These are phyloP conservation scores for Maniola hyperantus DNA, from an alignment of 2,888 invertebrate genomes.

Conservation along the genomic window DNA sequence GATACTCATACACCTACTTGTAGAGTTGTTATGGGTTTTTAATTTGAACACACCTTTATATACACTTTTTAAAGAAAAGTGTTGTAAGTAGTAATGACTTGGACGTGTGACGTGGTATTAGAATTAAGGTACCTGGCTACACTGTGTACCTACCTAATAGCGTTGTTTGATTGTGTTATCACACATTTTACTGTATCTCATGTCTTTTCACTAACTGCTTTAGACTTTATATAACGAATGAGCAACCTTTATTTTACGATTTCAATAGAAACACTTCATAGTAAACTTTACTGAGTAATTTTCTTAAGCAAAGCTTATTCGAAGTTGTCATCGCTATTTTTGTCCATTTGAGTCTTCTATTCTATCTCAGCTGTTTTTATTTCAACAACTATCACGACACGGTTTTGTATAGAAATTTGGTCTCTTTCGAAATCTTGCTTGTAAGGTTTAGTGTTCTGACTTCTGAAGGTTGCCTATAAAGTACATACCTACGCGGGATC, in stretches of 20 bases:
- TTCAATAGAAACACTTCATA: background rate
- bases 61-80: too few species aligned
- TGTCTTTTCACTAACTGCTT: background rate
- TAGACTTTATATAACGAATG: background rate
- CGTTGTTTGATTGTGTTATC: background rate
- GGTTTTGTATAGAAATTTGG: background rate
- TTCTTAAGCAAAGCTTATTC: too few species aligned
- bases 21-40: too few species aligned
- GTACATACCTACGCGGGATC: conserved; percentile 45
- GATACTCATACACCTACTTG: too few species aligned
- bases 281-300: too few species aligned
- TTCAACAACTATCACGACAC: conserved; percentile 13
- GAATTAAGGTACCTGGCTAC: too few species aligned
- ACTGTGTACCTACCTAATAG: background rate
- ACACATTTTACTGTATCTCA: background rate
- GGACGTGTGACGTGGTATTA: conserved; percentile 1
- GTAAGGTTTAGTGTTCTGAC: conserved; percentile 61
- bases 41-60: too few species aligned
- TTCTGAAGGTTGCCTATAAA: conserved; percentile 65
- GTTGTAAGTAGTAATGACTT: too few species aligned
- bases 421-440: conserved; percentile 11
- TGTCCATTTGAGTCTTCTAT: background rate
- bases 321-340: background rate
- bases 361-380: background rate
- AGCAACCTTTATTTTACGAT: background rate